Evolutionary conservation across 2,113 vertebrate species (phyloP).

Genomic region (Aramus guarauna): DNA sequence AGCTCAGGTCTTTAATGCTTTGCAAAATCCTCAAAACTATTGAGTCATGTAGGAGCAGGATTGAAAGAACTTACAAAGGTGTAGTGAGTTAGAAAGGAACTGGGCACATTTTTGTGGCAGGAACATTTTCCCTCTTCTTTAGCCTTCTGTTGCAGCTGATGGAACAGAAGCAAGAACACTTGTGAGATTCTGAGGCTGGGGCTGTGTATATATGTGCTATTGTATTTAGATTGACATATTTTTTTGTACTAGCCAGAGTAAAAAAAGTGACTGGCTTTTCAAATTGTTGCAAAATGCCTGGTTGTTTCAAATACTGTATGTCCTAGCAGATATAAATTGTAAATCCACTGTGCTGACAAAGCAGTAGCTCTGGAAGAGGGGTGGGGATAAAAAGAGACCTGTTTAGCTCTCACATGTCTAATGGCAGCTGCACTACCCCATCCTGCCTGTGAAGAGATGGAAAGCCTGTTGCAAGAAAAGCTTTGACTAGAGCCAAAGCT

Average conservation of each 20-base stretch:
- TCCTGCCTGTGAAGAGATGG: not conserved
- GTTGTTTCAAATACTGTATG: not conserved
- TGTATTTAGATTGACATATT: not conserved
- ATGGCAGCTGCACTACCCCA: not conserved
- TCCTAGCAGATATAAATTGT: not conserved
- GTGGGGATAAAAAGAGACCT: not conserved
- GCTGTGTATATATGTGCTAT: not conserved
- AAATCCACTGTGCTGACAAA: not conserved
- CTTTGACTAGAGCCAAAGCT: not conserved
- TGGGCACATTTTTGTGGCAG: not conserved
- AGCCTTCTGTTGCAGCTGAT: not conserved
- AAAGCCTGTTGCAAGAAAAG: not conserved
- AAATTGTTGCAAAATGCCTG: not conserved
- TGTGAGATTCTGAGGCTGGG: not conserved
- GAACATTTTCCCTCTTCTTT: not conserved
- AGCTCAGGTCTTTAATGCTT: not conserved
- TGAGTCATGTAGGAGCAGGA: not conserved
- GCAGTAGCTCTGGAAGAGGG: not conserved
- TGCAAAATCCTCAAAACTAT: not conserved
- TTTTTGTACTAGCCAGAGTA: not conserved
- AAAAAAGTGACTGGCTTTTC: not conserved
- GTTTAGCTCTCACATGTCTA: not conserved
- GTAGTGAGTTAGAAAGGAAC: not conserved
- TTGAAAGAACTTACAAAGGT: not conserved
- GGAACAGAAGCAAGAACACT: not conserved